These are phyloP conservation scores for Hylyphantes graminicola DNA, from an alignment of 1,140 invertebrate species.

Conservation along the genomic window DNA sequence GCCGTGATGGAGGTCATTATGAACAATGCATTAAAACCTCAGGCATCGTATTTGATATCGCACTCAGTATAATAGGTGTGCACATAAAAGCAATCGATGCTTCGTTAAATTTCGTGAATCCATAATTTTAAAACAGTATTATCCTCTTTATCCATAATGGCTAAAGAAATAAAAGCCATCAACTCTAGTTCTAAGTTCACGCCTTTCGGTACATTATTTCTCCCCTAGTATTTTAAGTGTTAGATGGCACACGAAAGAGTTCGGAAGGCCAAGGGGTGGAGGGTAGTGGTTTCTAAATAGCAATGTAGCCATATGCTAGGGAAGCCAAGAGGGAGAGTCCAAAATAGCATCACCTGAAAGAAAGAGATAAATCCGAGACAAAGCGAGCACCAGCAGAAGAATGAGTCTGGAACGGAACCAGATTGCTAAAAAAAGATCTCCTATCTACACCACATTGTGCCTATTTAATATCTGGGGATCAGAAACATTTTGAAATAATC, in stretches of 20 bases:
- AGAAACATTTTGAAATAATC: background rate
- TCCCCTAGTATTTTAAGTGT: slow-evolving; percentile 5
- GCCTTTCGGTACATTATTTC: background rate
- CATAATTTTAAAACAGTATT: background rate
- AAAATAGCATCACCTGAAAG: slow-evolving; percentile 57
- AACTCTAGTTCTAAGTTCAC: background rate
- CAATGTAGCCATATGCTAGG: slow-evolving; percentile 50
- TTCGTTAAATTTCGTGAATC: background rate
- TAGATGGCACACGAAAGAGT: slow-evolving; percentile 24
- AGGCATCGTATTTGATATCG: no score
- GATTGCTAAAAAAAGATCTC: slow-evolving; percentile 46
- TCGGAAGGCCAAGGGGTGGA: background rate
- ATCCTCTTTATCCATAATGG: no score
- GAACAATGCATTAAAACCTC: no score
- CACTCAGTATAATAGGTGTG: no score
- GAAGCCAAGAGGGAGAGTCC: slow-evolving; percentile 38
- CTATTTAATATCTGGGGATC: slow-evolving; percentile 18
- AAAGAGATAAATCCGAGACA: slow-evolving; percentile 56
- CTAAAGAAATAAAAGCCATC: background rate
- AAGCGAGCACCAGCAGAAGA: slow-evolving; percentile 47
- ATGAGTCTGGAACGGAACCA: slow-evolving; percentile 49
- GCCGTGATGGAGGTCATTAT: no score
- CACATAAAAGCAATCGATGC: no score
- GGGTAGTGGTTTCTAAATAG: slow-evolving; percentile 47
- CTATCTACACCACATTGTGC: slow-evolving; percentile 25